Base-by-base conservation (phyloP, 2,113 vertebrate genomes). In the Bagarius yarrelli region DNA sequence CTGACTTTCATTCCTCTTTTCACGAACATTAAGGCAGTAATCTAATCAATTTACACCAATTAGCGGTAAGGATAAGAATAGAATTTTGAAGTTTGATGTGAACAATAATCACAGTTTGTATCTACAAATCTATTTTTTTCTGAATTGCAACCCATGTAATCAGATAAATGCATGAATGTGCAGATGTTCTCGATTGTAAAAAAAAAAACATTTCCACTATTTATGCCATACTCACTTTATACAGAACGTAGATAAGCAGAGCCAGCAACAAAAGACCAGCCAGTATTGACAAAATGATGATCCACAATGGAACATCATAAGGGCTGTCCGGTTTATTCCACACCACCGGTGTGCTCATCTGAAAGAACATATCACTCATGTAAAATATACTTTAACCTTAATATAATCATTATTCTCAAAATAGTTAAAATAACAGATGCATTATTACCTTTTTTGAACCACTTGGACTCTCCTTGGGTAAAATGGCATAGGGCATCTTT, bases 171-270 rank as follows among this genome's bases (percentile, higher is more conserved):
- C 36, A 40, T 40, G 36, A 40, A 40, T 40, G 36, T 40, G 8
- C 36, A 4, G 36, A 40, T 40, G 36, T 40, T 40, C 14, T 8
- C 6, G 16, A 30, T 15, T 30, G 30, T 30, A 32, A 14, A 67
- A 44, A 44, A 32, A 6, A 40, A 40, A 6, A 40, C 1, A 5
- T 13, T 13, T 19, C 27, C 12, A 78, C 50, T 47, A 18, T 71
- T 40, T 14, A 60, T n/a, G 19, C 53, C 30, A 53, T 50, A 86
- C 94, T 89, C 74, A 97, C 96, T 92, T 96, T 98, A 87, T 97
- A 98, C 5, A 98, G 89, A 71, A 97, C 90, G 13, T 95, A 97
- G 91, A 97, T 97, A 83, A 98, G 95, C 4, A 98, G 90, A 13
- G 94, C 95, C 4, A 98, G 91, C 19, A 97, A 94, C 80, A 98